Percentiles rank a stretch among this genome's conserved stretches.
These are phyloP conservation scores for Geothlypis trichas DNA, from an alignment of 2,113 vertebrate genomes.

Conservation along the genomic window DNA sequence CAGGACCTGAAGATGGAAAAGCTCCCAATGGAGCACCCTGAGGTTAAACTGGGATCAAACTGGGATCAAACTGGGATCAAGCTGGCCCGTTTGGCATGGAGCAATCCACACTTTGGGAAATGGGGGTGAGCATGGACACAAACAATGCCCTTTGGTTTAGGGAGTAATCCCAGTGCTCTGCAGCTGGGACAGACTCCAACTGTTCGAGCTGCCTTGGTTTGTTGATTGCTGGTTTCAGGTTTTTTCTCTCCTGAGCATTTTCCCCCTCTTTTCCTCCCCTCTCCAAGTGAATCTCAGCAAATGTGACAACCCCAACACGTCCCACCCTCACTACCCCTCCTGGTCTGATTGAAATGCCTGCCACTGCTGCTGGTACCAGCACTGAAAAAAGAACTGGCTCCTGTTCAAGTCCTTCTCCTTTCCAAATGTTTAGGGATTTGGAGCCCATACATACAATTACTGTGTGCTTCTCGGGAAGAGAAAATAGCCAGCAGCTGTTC, in stretches of 20 bases:
- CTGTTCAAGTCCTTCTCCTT: constrained; percentile 47
- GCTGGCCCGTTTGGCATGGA: no score
- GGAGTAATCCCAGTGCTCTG: background rate
- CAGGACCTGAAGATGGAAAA: background rate
- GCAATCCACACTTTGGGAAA: background rate
- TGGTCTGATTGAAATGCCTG: background rate
- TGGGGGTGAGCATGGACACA: background rate
- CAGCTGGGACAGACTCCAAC: background rate
- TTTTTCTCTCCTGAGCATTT: background rate
- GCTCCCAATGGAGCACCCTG: background rate
- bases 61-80: rapidly evolving
- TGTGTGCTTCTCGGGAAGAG: constrained; percentile 31
- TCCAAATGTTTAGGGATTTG: constrained; percentile 65
- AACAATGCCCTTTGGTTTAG: background rate
- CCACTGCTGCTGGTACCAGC: constrained; percentile 38
- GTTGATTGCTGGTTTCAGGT: background rate
- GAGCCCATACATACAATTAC: constrained; percentile 62
- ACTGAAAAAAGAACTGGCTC: constrained; percentile 64
- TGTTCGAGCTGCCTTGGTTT: background rate
- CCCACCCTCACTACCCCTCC: background rate
- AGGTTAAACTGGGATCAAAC: background rate
- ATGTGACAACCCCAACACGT: background rate
- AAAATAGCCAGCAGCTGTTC: constrained; percentile 70
- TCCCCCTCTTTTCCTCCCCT: background rate
- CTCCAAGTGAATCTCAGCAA: background rate